phyloP scores from a whole-genome alignment of 2,888 invertebrate genomes.

The Pandemis cinnamomeana region DNA sequence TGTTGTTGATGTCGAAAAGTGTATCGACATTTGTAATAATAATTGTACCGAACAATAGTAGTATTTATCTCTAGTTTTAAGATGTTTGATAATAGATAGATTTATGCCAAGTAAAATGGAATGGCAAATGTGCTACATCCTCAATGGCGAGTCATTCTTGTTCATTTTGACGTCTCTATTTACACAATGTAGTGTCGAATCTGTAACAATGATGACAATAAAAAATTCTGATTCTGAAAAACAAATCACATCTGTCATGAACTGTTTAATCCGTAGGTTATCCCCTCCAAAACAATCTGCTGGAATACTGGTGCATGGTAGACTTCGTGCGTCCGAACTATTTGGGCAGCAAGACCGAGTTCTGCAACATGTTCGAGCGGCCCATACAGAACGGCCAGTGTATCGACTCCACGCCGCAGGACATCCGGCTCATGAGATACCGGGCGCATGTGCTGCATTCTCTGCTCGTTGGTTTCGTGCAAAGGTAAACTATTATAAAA shows the following conservation, averaged over 20 bases:
- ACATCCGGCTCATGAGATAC: constrained; percentile 96
- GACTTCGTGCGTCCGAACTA: constrained; percentile 99
- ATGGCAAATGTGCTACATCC: too few relatives aligned
- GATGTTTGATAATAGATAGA: too few relatives aligned
- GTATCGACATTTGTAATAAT: too few relatives aligned
- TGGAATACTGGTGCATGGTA: constrained; percentile 99
- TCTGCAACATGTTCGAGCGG: constrained; percentile 99
- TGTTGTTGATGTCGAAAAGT: too few relatives aligned
- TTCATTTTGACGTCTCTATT: too few relatives aligned
- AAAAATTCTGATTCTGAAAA: too few relatives aligned
- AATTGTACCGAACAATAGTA: too few relatives aligned
- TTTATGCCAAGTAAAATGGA: too few relatives aligned
- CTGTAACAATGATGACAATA: too few relatives aligned
- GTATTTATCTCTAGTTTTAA: too few relatives aligned
- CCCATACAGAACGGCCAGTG: constrained; percentile 99
- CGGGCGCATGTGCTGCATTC: constrained; percentile 98
- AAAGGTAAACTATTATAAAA: constrained; percentile 83
- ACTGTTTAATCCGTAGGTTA: constrained; percentile 85
- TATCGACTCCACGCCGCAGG: constrained; percentile 97
- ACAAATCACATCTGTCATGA: background rate
- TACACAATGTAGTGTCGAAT: too few relatives aligned
- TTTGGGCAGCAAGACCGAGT: constrained; percentile 97
- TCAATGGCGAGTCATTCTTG: too few relatives aligned
- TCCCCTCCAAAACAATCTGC: constrained; percentile 98
- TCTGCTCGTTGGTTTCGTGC: constrained; percentile 97